A percentile compares a stretch with the other conserved stretches of the same genome.
Conservation (phyloP, 2,888 invertebrate species). For the Ypsolopha scabrella region DNA sequence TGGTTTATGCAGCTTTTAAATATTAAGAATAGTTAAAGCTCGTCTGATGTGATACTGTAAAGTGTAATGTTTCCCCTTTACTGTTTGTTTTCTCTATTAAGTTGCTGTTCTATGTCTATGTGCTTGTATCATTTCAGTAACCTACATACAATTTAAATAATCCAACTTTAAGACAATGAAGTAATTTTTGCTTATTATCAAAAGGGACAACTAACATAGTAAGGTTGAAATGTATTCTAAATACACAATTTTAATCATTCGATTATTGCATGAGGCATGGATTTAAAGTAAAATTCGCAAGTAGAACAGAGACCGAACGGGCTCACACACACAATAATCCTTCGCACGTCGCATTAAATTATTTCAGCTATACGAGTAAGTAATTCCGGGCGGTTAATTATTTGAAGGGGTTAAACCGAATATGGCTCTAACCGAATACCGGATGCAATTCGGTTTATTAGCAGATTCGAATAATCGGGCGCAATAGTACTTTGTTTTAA, state of each 20-base stretch:
- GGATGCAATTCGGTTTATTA: no score
- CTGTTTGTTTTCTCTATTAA: neutral
- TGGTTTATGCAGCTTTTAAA: constrained; percentile 52
- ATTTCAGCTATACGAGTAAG: constrained; percentile 58
- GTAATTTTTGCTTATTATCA: no score
- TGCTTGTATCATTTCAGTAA: no score
- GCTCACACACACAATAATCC: constrained; percentile 31
- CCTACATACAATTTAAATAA: neutral
- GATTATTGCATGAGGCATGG: neutral
- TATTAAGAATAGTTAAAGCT: constrained; percentile 36
- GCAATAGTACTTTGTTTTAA: no score
- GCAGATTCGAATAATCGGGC: no score
- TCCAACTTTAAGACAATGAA: no score
- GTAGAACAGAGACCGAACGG: neutral
- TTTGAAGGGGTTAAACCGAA: constrained; percentile 15
- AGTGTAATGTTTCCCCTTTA: neutral
- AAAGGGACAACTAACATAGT: no score
- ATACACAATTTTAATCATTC: neutral
- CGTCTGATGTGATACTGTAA: neutral
- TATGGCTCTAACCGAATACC: no score
- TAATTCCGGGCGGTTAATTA: constrained; percentile 70
- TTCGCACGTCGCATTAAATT: constrained; percentile 65
- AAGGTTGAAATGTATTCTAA: no score
- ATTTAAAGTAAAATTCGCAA: neutral
- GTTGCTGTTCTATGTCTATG: neutral